Evolutionary conservation across 2,888 invertebrate species (phyloP).

Genomic region (Drosophila setosimentum): DNA sequence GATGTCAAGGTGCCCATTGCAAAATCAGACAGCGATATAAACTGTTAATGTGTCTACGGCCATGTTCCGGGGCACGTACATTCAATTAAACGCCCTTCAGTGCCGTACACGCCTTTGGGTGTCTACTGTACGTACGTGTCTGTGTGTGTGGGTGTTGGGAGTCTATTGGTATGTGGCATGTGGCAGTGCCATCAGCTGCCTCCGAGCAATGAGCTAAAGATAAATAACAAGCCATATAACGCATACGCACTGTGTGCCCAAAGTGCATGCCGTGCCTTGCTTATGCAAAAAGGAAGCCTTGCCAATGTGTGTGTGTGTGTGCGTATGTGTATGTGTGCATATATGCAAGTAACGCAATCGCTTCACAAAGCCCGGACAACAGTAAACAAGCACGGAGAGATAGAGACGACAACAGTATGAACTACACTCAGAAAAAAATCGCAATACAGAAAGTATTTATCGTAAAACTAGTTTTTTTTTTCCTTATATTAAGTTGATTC

Average conservation of each 20-base stretch:
- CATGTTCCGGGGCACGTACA: constrained; percentile 71
- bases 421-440: constrained; percentile 1
- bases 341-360: constrained; percentile 37
- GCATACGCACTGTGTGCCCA: constrained; percentile 75
- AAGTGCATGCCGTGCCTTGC: constrained; percentile 64
- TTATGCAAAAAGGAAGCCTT: constrained; percentile 69
- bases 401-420: constrained; percentile 37
- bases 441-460: too few species aligned
- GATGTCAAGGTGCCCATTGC: constrained; percentile 71
- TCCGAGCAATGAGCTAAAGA: constrained; percentile 78
- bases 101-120: constrained; percentile 57
- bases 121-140: constrained; percentile 1
- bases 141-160: constrained; percentile 29
- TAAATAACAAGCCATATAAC: constrained; percentile 80
- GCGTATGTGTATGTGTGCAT: constrained; percentile 4
- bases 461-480: background rate
- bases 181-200: constrained; percentile 31
- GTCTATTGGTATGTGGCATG: constrained; percentile 70
- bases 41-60: constrained; percentile 78
- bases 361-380: constrained; percentile 60
- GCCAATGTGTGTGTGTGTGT: constrained; percentile 1
- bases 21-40: constrained; percentile 45
- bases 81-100: constrained; percentile 80
- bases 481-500: too few species aligned
- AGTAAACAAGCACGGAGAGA: constrained; percentile 70